Conservation (phyloP, 2,888 invertebrate genomes). For the Myopa testacea region DNA sequence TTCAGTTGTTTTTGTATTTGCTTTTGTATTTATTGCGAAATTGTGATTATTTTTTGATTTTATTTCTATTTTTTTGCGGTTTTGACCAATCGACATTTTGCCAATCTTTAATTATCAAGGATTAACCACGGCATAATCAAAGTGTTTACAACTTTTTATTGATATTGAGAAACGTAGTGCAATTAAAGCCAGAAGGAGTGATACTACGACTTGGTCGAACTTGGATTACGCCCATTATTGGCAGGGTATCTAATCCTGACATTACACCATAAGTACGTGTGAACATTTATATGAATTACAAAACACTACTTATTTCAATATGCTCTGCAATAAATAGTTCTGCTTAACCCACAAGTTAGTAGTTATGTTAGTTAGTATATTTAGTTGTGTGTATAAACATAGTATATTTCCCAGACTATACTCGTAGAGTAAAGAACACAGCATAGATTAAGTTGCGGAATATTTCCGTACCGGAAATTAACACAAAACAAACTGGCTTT, state of each 20-base stretch:
- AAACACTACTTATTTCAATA: not conserved
- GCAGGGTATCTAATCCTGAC: not conserved
- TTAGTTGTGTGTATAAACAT: not conserved
- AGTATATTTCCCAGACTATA: not conserved
- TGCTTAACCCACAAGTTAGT: not conserved
- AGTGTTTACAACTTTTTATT: not conserved
- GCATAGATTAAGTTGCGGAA: no score
- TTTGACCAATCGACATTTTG: not conserved
- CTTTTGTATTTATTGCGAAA: not conserved
- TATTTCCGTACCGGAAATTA: not conserved
- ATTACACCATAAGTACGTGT: not conserved
- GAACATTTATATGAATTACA: not conserved
- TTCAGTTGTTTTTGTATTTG: not conserved
- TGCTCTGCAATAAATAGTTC: not conserved
- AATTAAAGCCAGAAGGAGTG: not conserved
- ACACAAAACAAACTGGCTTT: not conserved
- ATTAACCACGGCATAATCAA: not conserved
- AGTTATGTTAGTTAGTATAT: not conserved
- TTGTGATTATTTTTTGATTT: not conserved
- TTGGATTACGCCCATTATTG: no score
- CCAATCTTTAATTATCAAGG: not conserved
- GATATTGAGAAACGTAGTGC: not conserved
- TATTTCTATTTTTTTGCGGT: not conserved
- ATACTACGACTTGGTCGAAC: no score
- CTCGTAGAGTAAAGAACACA: not conserved